Evolutionary conservation across 2,113 vertebrate species (phyloP), one percentile per base, ranked within the genome.

Genomic region (Ascaphus truei): DNA sequence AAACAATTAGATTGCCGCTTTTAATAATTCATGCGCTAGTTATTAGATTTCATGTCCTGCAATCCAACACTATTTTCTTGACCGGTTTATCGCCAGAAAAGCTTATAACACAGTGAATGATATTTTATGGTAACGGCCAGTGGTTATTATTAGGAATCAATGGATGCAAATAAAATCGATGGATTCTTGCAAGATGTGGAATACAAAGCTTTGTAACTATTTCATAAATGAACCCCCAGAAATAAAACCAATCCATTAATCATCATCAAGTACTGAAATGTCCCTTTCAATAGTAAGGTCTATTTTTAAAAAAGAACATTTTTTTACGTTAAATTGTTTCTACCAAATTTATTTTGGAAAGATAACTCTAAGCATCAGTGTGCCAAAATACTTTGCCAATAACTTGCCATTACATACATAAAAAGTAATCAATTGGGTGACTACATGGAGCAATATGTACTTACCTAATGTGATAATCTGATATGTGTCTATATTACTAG

Each of bases 141-240:
- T 66, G 63, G 63, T 66, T 66, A 51, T 66, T 66, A 56, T 56
- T 66, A 66, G 41, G 63, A 66, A 66, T 66, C 63, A 66, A 43
- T 66, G 36, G 16, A 66, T 66, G 43, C 36, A 66, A 43, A 66
- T 66, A 66, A 56, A 66, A 66, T 36, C 45, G 63, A 66, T 66
- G 56, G 26, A 66, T 66, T 66, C 63, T 45, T 56, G 26, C 51
- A 56, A 56, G 26, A 56, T 30, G 55, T 55, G 56, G 25, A 22
- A 16, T 22, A 22, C 7, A 47, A 47, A 47, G 43, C 20, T 36
- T 41, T 55, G 45, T 18, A 43, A 43, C 16, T 23, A 31, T 45
- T 43, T 56, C 36, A 43, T 7, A 41, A 29, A 55, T 25, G 5
- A 52, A 66, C 23, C 34, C 29, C 10, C 27, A 33, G 26, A 43